Percentiles rank a stretch among this genome's conserved stretches.
Evolutionary conservation across 2,113 vertebrate species (phyloP).

Genomic region (Promerops cafer): DNA sequence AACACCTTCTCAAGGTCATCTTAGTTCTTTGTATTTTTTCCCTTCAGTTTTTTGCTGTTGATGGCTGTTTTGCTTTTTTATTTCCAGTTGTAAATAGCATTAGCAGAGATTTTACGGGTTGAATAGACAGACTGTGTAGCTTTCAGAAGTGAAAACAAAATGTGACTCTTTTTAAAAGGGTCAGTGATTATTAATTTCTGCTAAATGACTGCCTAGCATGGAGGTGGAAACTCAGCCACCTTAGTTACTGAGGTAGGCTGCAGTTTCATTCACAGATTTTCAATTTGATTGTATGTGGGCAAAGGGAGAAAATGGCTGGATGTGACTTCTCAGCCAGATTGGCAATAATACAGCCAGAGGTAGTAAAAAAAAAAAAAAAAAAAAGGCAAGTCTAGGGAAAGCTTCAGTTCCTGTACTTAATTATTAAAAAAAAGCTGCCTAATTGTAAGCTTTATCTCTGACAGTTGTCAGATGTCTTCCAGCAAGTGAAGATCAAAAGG

Average conservation of each 20-base stretch:
- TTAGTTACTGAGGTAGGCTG: background rate
- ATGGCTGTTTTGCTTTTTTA: background rate
- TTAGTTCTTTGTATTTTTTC: background rate
- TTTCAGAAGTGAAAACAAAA: background rate
- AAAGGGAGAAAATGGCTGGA: background rate
- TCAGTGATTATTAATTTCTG: background rate
- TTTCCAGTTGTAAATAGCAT: background rate
- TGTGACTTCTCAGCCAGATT: background rate
- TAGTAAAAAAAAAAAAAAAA: background rate
- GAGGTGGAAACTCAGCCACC: background rate
- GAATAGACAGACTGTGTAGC: background rate
- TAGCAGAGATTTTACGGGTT: background rate
- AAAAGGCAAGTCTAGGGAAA: background rate
- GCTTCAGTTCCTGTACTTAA: slow-evolving; percentile 19
- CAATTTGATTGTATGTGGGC: background rate
- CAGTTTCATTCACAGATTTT: background rate
- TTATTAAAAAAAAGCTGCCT: slow-evolving; percentile 46
- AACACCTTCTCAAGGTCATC: background rate
- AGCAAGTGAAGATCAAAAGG: slow-evolving; percentile 51
- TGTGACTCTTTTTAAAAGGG: background rate
- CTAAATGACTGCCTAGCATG: background rate
- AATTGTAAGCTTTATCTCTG: slow-evolving; percentile 57
- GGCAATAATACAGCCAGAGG: background rate
- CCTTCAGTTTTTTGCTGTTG: background rate
- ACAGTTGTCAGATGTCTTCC: slow-evolving; percentile 56